Base-by-base conservation (phyloP, 2,888 invertebrate genomes). In the Pheosia gnoma region DNA sequence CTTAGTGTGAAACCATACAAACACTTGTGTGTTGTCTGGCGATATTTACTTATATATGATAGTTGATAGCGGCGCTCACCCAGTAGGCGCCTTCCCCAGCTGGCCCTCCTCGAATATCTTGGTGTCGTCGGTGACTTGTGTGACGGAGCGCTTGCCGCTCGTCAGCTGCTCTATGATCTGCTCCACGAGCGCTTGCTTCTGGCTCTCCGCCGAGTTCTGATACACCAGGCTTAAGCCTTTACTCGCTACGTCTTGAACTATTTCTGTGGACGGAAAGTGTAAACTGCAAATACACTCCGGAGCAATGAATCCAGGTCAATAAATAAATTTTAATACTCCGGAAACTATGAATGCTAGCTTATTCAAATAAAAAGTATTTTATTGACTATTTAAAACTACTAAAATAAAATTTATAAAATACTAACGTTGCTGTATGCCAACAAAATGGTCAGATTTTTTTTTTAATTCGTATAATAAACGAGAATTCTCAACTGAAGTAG, bases 231-330 rank as follows among this genome's bases (percentile, higher is more conserved):
- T 97, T 37, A 99, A 94, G 9, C 98, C 98, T 85, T 98, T 98
- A 11, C 98, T 97, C 0, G 98, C 98, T 3, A 98, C 97, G 85
- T 98, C 98, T 93, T 98, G 98, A 0, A 98, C 97, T 75, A 98
- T 96, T 80, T 98, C 98, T 98, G 43, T 43, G 43, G 43, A 10
- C 4, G 43, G 43, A 9, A 43, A 10, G 7, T 4, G 43, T 43
- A 9, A 43, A 9, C 4, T 43, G 41, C 41, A 41, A 41, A 41
- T 25, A 25, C 25, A 25, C 25, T 25, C 1, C 25, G 25, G 25
- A 25, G 25, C 25, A 25, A 25, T 25, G 0, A 25, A 25, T 25
- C 25, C 25, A 25, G 25, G 25, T 25, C 25, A 25, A 0, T 25
- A 25, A 25, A 25, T 25, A 25, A 25, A 25, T 2, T 1, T 25